Base-by-base conservation (phyloP, 2,797 vertebrate species). In the Characodon lateralis region DNA sequence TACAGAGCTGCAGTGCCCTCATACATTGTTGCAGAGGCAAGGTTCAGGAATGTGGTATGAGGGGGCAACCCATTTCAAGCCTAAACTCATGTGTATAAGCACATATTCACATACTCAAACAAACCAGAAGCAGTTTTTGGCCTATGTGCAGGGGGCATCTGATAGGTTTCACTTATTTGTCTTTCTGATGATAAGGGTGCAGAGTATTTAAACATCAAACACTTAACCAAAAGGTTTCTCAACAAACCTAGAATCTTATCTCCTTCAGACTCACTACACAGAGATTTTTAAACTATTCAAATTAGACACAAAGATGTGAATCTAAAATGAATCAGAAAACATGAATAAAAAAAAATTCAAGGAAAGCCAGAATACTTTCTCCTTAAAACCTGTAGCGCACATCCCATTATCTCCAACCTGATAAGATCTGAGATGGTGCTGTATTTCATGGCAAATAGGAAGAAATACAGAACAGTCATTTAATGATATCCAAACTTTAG, bases 171-270 rank as follows among this genome's bases (percentile, higher is more conserved):
- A 35, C 4, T 35, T 35, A 35, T 35, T 35, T 35, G 35, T 92
- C 75, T 83, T 61, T 89, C 79, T 83, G 79, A 80, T 71, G 87
- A 88, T 87, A 84, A 26, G 63, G 65, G 69, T 41, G 61, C 65
- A 89, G 86, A 92, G 79, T 84, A 81, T 84, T 90, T 86, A 87
- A 90, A 85, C 80, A 88, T 82, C 82, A 77, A 82, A 58, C 76
- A 83, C 86, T 83, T 79, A 87, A 86, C 85, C 77, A 80, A 80
- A 72, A 87, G 79, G 80, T 75, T 90, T 73, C 61, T 73, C 72
- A 82, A 81, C 74, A 79, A 73, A 72, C 28, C 73, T 63, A 43
- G 2, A 26, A 39, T 22, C 8, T 65, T 65, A 18, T 77, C 82
- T 78, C 74, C 71, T 78, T 74, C 8, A 59, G 73, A 86, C 76